Percentiles rank a stretch among this genome's conserved stretches.
Evolutionary conservation across 2,888 invertebrate genomes (phyloP).

Genomic region (Fragum fragum): DNA sequence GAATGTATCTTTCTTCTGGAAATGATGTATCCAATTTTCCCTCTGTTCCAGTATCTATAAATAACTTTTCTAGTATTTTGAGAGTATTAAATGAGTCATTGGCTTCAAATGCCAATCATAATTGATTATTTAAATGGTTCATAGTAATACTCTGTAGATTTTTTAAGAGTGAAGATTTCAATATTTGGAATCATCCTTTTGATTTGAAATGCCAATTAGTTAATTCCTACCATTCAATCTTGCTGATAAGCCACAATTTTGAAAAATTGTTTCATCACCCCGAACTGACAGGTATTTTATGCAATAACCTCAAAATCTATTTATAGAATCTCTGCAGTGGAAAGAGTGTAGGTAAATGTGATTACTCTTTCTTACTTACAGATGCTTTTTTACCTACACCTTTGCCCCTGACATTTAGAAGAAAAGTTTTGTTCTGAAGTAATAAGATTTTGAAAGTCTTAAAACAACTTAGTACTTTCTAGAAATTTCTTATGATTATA

Average conservation of each 20-base stretch:
- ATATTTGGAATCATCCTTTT: background rate
- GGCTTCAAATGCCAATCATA: background rate
- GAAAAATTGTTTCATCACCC: background rate
- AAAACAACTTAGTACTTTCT: too few relatives aligned
- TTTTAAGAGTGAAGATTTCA: too few relatives aligned
- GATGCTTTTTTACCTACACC: background rate
- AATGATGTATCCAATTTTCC: background rate
- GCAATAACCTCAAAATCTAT: background rate
- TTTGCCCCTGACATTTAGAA: background rate
- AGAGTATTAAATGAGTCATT: background rate
- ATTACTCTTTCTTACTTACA: background rate
- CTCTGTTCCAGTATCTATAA: background rate
- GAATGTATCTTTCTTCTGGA: background rate
- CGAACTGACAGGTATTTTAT: constrained; percentile 1
- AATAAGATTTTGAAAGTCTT: too few relatives aligned
- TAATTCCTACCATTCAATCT: background rate
- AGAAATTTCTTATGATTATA: too few relatives aligned
- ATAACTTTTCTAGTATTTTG: constrained; percentile 6
- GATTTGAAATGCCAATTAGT: background rate
- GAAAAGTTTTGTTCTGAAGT: background rate
- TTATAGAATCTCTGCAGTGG: background rate
- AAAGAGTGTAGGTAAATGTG: constrained; percentile 1
- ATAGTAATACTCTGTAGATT: too few relatives aligned
- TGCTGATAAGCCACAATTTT: background rate
- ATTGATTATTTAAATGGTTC: too few relatives aligned